Evolutionary conservation across 2,888 invertebrate genomes (phyloP).

Genomic region (Sipha maydis): DNA sequence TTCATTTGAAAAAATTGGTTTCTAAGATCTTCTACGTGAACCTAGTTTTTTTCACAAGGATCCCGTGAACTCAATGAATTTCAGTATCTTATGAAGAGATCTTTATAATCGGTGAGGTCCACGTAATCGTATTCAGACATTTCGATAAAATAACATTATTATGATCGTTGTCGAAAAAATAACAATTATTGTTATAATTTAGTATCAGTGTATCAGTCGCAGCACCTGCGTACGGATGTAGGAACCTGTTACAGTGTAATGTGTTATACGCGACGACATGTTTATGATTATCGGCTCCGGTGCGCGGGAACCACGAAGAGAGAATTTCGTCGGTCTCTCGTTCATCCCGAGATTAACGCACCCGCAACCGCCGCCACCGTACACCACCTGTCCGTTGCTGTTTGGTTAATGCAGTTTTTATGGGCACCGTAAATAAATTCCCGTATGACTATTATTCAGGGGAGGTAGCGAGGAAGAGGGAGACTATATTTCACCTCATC

Average conservation of each 20-base stretch:
- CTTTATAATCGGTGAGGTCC: no score
- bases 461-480: neutral
- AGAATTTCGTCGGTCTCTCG: neutral
- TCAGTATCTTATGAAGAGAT: no score
- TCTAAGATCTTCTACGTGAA: no score
- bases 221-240: no score
- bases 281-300: neutral
- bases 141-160: neutral
- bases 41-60: no score
- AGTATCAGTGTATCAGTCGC: neutral
- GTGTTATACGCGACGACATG: neutral
- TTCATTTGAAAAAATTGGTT: no score
- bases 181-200: neutral
- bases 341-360: neutral
- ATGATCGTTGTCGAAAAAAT: neutral
- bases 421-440: conserved; percentile 44
- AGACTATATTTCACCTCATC: neutral
- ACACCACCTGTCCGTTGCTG: neutral
- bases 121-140: neutral
- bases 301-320: neutral
- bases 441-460: conserved; percentile 22
- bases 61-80: no score
- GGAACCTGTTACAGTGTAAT: no score
- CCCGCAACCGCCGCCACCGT: neutral
- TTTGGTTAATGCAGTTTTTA: conserved; percentile 52